Conservation (phyloP, 2,797 vertebrate genomes). For the Coilia nasus region DNA sequence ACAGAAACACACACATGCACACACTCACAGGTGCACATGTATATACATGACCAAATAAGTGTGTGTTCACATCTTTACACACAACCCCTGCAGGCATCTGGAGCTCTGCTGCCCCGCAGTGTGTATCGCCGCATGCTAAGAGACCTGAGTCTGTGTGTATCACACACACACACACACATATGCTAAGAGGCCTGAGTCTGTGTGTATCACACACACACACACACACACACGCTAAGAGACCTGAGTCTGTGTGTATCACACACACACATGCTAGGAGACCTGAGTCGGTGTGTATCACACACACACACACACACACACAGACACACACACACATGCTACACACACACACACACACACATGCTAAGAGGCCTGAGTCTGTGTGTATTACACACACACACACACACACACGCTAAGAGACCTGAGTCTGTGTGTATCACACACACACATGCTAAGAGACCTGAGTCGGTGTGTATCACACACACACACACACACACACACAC, state of each 20-base stretch:
- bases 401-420: slow-evolving; percentile 47
- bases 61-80: slow-evolving; percentile 16
- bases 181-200: no score
- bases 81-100: slow-evolving; percentile 40
- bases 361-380: slow-evolving; percentile 48
- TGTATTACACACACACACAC: no score
- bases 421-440: background rate
- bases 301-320: no score
- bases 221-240: no score
- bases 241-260: background rate
- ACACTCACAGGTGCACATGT: slow-evolving; percentile 2
- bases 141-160: slow-evolving; percentile 33
- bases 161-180: no score
- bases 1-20: no score
- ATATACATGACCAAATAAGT: slow-evolving; percentile 21
- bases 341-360: no score
- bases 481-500: no score
- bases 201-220: no score
- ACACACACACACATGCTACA: no score
- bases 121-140: slow-evolving; percentile 46
- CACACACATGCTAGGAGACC: no score
- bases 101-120: slow-evolving; percentile 45
- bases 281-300: no score
- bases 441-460: slow-evolving; percentile 50
- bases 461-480: background rate